Evolutionary conservation across 2,797 vertebrate genomes (phyloP), one percentile per base, ranked within the genome.

Genomic region (Chaunax sp.): DNA sequence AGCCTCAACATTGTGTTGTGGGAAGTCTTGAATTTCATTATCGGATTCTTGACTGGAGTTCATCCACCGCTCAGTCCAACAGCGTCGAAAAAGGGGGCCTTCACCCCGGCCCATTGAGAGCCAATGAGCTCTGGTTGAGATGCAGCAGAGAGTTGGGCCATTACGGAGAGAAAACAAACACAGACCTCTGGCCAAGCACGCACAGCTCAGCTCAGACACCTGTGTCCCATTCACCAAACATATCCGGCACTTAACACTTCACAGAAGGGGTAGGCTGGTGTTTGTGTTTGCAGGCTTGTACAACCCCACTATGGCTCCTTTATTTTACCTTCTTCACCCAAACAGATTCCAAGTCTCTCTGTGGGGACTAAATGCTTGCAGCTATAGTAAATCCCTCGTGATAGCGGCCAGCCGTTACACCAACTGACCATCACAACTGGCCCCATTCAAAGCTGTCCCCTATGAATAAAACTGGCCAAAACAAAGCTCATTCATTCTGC

Each of bases 191-290:
- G 81, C 70, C 77, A 75, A 70, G 53, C 82, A 69, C 82, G 82
- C 75, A 81, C 75, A 77, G 55, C 50, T 44, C 23, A 12, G 77
- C 50, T 77, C 72, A 62, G 81, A 89, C 90, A 91, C 90, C 89
- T 91, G 90, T 90, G 90, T 84, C 75, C 82, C 76, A 88, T 91
- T 92, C 90, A 90, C 67, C 80, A 65, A 72, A 80, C 75, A 84
- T 77, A 88, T 91, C 88, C 79, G 78, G 87, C 82, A 92, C 88
- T 90, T 91, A 88, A 86, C 85, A 84, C 90, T 88, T 82, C 71
- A 85, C 82, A 82, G 68, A 77, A 78, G 83, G 83, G 68, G 75
- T 10, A 68, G 80, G 74, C 55, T 70, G 73, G 53, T 83, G 86
- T 90, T 90, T 90, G 86, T 78, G 76, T 86, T 85, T 85, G 80